A percentile compares a stretch with the other conserved stretches of the same genome.
phyloP scores from a whole-genome alignment of 2,888 invertebrate species.

The Epsilonema sp. region DNA sequence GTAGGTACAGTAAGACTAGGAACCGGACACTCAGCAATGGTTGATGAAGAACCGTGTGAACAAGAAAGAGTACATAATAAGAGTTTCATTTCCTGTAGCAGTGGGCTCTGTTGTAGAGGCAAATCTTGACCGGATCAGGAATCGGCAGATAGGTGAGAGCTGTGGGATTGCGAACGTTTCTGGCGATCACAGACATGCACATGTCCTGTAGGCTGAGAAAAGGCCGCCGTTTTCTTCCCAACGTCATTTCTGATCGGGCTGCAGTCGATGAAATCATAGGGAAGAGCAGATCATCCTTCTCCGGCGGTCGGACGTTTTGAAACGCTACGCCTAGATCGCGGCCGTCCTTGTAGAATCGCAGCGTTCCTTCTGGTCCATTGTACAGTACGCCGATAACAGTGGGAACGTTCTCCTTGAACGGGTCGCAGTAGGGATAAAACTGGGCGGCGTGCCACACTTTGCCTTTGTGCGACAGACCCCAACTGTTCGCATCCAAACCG shows the following conservation, averaged over 20 bases:
- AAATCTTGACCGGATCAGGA: too few species aligned
- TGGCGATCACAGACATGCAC: slow-evolving; percentile 15
- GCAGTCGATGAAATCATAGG: slow-evolving; percentile 52
- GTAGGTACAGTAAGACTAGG: too few species aligned
- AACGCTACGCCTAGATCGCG: background rate
- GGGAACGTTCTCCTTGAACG: slow-evolving; percentile 48
- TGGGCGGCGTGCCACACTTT: slow-evolving; percentile 46
- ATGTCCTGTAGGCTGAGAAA: slow-evolving; percentile 49
- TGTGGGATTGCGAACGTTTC: too few species aligned
- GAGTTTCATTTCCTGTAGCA: background rate
- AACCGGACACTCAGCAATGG: too few species aligned
- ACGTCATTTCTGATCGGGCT: slow-evolving; percentile 51
- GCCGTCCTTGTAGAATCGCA: slow-evolving; percentile 48
- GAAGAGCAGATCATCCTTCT: slow-evolving; percentile 40
- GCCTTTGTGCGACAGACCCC: slow-evolving; percentile 54
- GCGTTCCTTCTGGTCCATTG: slow-evolving; percentile 46
- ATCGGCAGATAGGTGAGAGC: too few species aligned
- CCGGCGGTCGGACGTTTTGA: background rate
- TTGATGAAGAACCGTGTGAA: background rate
- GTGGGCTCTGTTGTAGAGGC: too few species aligned
- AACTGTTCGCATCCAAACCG: slow-evolving; percentile 49
- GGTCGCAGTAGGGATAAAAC: slow-evolving; percentile 44
- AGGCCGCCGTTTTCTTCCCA: slow-evolving; percentile 42
- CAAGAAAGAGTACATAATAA: background rate
- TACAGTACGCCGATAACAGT: slow-evolving; percentile 48